Evolutionary conservation across 1,140 invertebrate genomes (phyloP).

Genomic region (Pararge aegeria): DNA sequence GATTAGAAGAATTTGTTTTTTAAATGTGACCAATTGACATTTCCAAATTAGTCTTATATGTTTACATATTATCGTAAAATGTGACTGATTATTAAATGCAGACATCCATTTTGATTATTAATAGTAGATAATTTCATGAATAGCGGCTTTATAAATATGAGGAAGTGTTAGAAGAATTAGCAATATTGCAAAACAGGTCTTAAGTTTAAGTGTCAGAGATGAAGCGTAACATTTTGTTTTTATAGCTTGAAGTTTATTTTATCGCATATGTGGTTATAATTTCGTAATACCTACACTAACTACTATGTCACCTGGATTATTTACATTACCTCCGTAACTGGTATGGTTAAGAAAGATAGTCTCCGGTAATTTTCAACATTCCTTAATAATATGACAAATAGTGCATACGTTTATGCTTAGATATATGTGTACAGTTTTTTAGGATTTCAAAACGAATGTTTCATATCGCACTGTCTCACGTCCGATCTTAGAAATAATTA

Average conservation of each 20-base stretch:
- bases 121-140: background rate
- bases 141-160: background rate
- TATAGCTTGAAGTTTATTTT: constrained; percentile 1
- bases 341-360: constrained; percentile 40
- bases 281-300: constrained; percentile 1
- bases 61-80: background rate
- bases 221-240: constrained; percentile 15
- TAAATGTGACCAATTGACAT: background rate
- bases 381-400: background rate
- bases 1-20: background rate
- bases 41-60: background rate
- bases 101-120: background rate
- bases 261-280: constrained; percentile 1
- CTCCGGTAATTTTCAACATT: constrained; percentile 32
- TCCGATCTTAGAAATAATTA: no score
- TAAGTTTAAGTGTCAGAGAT: constrained; percentile 4
- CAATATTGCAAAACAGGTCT: constrained; percentile 8
- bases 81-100: background rate
- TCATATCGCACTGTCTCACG: no score
- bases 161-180: constrained; percentile 9
- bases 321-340: background rate
- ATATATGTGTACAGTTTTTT: background rate
- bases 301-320: background rate
- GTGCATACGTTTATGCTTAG: background rate
- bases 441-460: no score